phyloP scores from a whole-genome alignment of 2,113 vertebrate species.

The Cyrtonyx montezumae region DNA sequence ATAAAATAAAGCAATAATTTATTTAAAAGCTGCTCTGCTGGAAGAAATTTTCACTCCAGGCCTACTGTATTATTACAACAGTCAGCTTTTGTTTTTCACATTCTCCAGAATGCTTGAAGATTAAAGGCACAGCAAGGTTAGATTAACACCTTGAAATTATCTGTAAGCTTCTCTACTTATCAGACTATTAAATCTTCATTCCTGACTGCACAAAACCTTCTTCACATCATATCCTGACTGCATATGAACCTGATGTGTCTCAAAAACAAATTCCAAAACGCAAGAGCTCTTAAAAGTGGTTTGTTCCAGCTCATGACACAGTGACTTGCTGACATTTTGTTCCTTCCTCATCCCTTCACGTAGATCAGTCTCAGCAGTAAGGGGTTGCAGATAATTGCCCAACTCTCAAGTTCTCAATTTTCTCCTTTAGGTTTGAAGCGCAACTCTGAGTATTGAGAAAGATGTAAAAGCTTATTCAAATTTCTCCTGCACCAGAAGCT shows the following conservation, averaged over 20 bases:
- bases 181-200: slow-evolving; percentile 51
- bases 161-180: slow-evolving; percentile 36
- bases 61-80: slow-evolving; percentile 35
- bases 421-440: neutral
- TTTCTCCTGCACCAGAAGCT: neutral
- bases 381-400: neutral
- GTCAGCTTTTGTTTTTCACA: slow-evolving; percentile 35
- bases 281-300: neutral
- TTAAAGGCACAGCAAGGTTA: slow-evolving; percentile 53
- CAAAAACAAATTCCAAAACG: slow-evolving; percentile 12
- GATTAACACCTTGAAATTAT: slow-evolving; percentile 56
- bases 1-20: slow-evolving; percentile 55
- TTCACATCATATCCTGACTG: neutral
- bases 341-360: neutral
- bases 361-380: neutral
- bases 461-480: neutral
- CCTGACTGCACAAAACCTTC: neutral
- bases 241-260: neutral
- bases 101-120: neutral
- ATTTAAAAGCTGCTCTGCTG: slow-evolving; percentile 54
- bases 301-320: slow-evolving; percentile 16
- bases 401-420: neutral
- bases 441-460: neutral
- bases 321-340: neutral
- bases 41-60: slow-evolving; percentile 47